phyloP scores from a whole-genome alignment of 1,140 invertebrate genomes.

The Hyles euphorbiae region DNA sequence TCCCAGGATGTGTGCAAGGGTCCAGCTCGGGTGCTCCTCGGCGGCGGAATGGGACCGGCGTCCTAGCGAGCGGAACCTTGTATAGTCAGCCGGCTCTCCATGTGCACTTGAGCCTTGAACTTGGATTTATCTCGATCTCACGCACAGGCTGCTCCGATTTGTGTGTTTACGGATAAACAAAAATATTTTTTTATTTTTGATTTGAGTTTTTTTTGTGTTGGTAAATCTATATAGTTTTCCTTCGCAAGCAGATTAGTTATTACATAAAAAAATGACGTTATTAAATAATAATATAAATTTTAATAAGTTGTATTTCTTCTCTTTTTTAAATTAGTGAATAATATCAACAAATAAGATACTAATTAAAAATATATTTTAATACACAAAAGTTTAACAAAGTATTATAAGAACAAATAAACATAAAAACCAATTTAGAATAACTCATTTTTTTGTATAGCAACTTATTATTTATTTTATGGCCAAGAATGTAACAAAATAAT shows the following conservation, averaged over 20 bases:
- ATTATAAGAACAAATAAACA: too few relatives aligned
- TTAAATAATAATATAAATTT: background rate
- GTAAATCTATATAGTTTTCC: background rate
- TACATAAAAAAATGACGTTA: background rate
- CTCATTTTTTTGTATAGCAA: too few relatives aligned
- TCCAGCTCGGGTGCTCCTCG: slow-evolving; percentile 31
- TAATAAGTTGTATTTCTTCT: background rate
- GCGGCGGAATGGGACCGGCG: slow-evolving; percentile 47
- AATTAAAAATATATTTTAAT: too few relatives aligned
- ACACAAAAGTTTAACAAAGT: too few relatives aligned
- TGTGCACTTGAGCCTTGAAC: slow-evolving; percentile 67
- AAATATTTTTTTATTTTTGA: background rate
- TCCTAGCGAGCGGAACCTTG: slow-evolving; percentile 56
- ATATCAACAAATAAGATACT: too few relatives aligned
- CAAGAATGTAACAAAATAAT: too few relatives aligned
- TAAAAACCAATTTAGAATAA: too few relatives aligned
- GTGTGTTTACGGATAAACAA: slow-evolving; percentile 16
- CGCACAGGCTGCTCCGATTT: slow-evolving; percentile 48
- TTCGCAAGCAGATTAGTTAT: background rate
- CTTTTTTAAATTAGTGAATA: too few relatives aligned
- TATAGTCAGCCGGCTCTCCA: slow-evolving; percentile 56
- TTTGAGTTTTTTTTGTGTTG: background rate
- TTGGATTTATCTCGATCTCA: slow-evolving; percentile 71
- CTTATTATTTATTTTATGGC: too few relatives aligned
- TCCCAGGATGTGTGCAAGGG: slow-evolving; percentile 6